Evolutionary conservation across 1,140 invertebrate species (phyloP).

Genomic region (Meteorus sp.): DNA sequence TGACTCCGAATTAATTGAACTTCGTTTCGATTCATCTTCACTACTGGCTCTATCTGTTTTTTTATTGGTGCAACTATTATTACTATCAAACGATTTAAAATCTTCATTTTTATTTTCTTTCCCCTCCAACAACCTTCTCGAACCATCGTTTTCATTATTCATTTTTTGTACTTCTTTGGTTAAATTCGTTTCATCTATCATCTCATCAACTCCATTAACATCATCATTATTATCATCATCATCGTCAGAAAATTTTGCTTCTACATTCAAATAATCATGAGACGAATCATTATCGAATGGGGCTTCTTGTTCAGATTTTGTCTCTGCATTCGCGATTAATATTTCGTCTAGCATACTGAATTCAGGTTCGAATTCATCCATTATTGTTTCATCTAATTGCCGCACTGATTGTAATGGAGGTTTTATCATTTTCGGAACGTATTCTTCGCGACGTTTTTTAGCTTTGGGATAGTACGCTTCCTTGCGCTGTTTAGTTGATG

Average conservation of each 20-base stretch:
- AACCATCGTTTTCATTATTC: conserved; percentile 14
- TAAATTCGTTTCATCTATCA: too few species aligned
- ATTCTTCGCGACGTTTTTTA: conserved; percentile 54
- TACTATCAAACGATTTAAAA: conserved; percentile 16
- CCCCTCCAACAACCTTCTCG: conserved; percentile 18
- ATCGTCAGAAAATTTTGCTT: conserved; percentile 51
- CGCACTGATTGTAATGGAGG: conserved; percentile 41
- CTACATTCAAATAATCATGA: conserved; percentile 40
- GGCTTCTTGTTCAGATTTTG: conserved; percentile 10
- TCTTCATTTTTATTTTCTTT: conserved; percentile 32
- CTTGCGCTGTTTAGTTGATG: conserved; percentile 42
- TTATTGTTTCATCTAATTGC: conserved; percentile 39
- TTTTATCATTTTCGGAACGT: conserved; percentile 53
- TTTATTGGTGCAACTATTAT: conserved; percentile 27
- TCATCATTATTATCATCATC: conserved; percentile 28
- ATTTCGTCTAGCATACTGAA: conserved; percentile 53
- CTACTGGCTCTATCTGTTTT: conserved; percentile 31
- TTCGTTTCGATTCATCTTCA: conserved; percentile 16
- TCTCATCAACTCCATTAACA: too few species aligned
- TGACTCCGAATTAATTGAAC: conserved; percentile 8
- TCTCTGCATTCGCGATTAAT: conserved; percentile 20
- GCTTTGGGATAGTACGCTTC: conserved; percentile 47
- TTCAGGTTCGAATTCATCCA: conserved; percentile 51
- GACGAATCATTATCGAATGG: conserved; percentile 40
- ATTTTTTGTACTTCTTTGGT: conserved; percentile 35